phyloP scores from a whole-genome alignment of 2,797 vertebrate genomes.

The Urosaurus nigricauda region DNA sequence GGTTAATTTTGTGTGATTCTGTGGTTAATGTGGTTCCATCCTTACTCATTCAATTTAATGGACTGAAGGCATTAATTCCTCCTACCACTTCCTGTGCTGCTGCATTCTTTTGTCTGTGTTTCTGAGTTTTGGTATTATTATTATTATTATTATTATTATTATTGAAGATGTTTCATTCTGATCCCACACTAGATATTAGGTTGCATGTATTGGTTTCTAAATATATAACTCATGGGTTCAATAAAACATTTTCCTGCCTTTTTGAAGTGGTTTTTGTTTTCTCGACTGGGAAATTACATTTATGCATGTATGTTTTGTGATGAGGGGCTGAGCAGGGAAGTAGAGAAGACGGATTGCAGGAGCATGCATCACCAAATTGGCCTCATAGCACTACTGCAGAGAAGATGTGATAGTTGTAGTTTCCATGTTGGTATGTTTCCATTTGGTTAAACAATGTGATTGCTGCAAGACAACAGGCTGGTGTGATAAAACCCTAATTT shows the following conservation, averaged over 20 bases:
- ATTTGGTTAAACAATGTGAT: no score
- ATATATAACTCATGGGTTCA: not conserved
- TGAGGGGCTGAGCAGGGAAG: not conserved
- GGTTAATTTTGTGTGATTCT: not conserved
- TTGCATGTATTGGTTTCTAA: not conserved
- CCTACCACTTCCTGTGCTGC: not conserved
- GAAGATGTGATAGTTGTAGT: no score
- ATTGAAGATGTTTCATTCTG: not conserved
- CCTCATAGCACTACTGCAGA: no score
- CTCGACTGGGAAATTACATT: not conserved
- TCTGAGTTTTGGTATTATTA: no score
- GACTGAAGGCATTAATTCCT: not conserved
- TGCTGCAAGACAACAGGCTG: no score
- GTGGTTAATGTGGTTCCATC: not conserved
- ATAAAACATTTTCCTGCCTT: not conserved
- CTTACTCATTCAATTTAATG: not conserved
- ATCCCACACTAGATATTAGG: not conserved
- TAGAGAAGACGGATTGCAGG: no score
- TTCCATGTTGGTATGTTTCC: no score
- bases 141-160: not conserved
- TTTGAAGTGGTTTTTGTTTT: not conserved
- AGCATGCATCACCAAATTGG: no score
- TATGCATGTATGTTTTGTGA: not conserved
- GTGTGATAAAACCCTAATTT: no score
- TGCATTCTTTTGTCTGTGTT: not conserved